phyloP scores from a whole-genome alignment of 2,113 vertebrate species.

The Ammospiza nelsoni region DNA sequence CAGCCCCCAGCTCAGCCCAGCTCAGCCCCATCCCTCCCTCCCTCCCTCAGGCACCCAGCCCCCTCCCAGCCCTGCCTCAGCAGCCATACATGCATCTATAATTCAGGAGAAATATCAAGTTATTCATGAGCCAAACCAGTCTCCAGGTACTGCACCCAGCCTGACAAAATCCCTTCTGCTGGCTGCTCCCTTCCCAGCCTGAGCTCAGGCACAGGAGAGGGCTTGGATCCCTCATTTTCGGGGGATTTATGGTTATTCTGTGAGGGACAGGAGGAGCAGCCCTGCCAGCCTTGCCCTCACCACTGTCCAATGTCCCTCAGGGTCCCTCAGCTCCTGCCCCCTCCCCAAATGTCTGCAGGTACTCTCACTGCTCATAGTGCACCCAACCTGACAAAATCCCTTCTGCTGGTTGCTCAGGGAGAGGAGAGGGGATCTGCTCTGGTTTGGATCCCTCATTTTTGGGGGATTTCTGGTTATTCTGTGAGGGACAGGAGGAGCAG shows the following conservation, averaged over 20 bases:
- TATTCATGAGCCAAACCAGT: conserved; percentile 10
- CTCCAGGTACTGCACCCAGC: not conserved
- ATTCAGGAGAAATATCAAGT: conserved; percentile 44
- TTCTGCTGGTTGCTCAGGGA: not conserved
- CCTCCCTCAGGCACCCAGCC: not conserved
- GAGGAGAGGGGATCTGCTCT: not conserved
- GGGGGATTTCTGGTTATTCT: not conserved
- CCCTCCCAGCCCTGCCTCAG: not conserved
- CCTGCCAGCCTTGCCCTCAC: not conserved
- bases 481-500: not conserved
- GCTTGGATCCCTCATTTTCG: not conserved
- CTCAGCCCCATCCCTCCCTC: not conserved
- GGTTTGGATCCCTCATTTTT: not conserved
- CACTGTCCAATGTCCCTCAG: not conserved
- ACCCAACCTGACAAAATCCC: not conserved
- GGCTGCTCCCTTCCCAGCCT: not conserved
- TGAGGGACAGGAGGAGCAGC: not conserved
- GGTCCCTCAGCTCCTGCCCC: not conserved
- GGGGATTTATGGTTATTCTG: not conserved
- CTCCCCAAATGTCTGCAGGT: too few species aligned
- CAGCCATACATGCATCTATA: conserved; percentile 3
- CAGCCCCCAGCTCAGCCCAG: not conserved
- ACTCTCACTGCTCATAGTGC: not conserved
- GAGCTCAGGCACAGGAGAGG: not conserved
- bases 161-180: not conserved